Conservation (phyloP, 2,888 invertebrate species). For the Daptonema setosum region DNA sequence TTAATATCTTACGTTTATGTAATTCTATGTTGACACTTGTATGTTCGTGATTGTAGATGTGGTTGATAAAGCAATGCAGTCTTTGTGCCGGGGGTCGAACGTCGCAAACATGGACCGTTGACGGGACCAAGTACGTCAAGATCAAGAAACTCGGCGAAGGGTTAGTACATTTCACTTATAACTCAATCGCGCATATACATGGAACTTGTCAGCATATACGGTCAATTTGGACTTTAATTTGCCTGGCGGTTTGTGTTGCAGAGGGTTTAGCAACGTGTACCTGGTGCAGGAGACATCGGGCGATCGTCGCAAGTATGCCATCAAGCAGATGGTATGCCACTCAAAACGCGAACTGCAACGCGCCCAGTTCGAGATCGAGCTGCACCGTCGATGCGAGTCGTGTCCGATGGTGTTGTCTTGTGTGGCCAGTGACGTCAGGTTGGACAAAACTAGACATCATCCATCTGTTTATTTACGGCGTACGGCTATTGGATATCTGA, state of each 20-base stretch:
- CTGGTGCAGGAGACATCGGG: constrained; percentile 45
- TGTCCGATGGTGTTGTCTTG: too few relatives aligned
- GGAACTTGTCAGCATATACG: too few relatives aligned
- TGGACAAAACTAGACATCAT: constrained; percentile 27
- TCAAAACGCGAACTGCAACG: constrained; percentile 47
- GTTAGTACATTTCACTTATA: constrained; percentile 31
- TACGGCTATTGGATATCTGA: background rate
- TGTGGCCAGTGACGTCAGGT: too few relatives aligned
- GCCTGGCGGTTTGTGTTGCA: too few relatives aligned
- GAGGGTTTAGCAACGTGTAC: constrained; percentile 59
- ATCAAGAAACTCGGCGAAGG: constrained; percentile 22
- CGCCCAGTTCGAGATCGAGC: constrained; percentile 51
- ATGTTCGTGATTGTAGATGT: too few relatives aligned
- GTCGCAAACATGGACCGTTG: background rate
- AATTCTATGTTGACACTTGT: too few relatives aligned
- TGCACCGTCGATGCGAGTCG: constrained; percentile 39
- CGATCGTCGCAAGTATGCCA: constrained; percentile 44
- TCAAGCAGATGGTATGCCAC: constrained; percentile 60
- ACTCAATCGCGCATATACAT: constrained; percentile 7
- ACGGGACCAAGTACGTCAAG: background rate
- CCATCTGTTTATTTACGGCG: background rate
- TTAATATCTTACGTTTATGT: too few relatives aligned
- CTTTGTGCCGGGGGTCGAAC: constrained; percentile 4
- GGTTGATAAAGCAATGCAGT: background rate
- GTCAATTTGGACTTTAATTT: too few relatives aligned